Conservation (phyloP, 2,113 vertebrate species). For the Lepus americanus region DNA sequence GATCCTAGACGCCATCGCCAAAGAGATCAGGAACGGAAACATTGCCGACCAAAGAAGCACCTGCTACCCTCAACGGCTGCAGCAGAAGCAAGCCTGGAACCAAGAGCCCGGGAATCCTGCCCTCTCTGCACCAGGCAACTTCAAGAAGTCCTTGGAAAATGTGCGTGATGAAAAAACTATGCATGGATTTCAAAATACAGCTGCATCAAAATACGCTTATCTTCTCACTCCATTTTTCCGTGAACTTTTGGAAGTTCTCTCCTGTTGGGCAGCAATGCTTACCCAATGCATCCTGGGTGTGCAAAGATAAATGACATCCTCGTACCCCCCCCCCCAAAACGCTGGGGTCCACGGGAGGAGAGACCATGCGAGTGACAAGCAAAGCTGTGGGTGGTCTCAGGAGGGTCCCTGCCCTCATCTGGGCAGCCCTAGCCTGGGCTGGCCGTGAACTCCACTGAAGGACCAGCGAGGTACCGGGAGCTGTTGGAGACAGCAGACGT, state of each 20-base stretch:
- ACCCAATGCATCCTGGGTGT: neutral
- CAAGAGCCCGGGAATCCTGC: too few relatives aligned
- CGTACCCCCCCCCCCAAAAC: neutral
- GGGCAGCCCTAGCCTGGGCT: neutral
- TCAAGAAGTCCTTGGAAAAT: too few relatives aligned
- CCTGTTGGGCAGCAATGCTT: fast-evolving
- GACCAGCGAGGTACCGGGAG: neutral
- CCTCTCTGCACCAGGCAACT: too few relatives aligned
- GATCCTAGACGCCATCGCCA: too few relatives aligned
- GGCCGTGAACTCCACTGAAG: neutral
- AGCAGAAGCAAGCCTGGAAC: neutral
- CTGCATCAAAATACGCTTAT: too few relatives aligned
- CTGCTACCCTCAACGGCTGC: fast-evolving
- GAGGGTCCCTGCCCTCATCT: neutral
- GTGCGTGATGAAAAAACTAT: too few relatives aligned
- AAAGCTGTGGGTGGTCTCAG: too few relatives aligned
- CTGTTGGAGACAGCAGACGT: neutral
- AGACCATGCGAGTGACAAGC: neutral
- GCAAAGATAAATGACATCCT: neutral
- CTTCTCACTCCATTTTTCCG: too few relatives aligned
- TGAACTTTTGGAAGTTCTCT: too few relatives aligned
- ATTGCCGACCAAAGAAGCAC: neutral
- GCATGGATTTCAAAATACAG: too few relatives aligned
- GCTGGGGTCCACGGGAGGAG: neutral
- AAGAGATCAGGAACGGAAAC: neutral